Percentiles rank a stretch among this genome's conserved stretches.
These are phyloP conservation scores for Trachythela sp. DNA, from an alignment of 64 coral and sea anemone genomes.

Conservation along the genomic window DNA sequence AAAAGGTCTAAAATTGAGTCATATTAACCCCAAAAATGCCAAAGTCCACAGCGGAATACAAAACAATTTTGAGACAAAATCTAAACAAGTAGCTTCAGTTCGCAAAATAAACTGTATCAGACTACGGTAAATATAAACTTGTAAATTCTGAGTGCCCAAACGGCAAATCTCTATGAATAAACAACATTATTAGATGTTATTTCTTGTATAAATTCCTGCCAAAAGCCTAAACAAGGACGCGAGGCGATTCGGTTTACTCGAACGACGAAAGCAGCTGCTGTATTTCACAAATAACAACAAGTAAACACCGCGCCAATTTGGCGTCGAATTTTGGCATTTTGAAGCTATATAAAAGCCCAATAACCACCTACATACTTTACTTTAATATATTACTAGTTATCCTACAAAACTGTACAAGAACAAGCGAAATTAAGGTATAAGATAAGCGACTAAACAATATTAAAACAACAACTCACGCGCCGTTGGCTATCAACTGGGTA, in stretches of 20 bases:
- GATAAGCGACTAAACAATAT: neutral
- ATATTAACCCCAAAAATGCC: neutral
- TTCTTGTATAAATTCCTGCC: neutral
- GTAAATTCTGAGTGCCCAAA: neutral
- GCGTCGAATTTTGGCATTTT: neutral
- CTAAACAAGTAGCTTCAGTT: neutral
- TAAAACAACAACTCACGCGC: neutral
- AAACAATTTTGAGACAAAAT: constrained; percentile 4
- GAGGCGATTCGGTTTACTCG: neutral
- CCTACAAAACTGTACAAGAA: neutral
- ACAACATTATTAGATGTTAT: neutral
- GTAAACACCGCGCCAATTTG: neutral
- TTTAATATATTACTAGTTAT: neutral
- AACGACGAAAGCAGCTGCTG: neutral
- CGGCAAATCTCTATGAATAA: neutral
- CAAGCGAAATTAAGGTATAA: neutral
- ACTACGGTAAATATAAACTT: neutral
- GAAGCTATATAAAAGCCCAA: neutral
- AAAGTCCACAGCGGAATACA: neutral
- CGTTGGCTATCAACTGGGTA: neutral
- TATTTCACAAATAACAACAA: constrained; percentile 10
- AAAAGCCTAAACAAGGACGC: neutral
- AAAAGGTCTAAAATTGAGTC: neutral
- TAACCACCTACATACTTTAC: neutral
- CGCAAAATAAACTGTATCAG: neutral